Evolutionary conservation across 92 coral and sea anemone genomes (phyloP), one percentile per base, ranked within the genome.

Genomic region (Pocillopora meandrina): DNA sequence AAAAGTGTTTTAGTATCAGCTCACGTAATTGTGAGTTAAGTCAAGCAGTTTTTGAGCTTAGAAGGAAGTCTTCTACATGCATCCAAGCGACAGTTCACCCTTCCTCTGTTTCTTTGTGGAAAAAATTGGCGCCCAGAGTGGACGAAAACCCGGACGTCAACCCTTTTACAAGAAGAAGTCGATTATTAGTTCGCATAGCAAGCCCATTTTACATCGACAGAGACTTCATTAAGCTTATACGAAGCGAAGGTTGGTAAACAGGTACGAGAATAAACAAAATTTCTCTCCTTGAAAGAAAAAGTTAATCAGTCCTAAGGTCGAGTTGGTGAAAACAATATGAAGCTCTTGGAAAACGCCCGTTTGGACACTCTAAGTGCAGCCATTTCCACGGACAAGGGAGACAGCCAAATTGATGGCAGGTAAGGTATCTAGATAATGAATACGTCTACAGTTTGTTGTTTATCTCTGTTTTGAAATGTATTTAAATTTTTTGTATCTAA

Each of bases 321-420:
- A 52, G 62, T 34, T 20, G n/a, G 56, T 49, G 78, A 62, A 71
- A 56, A 77, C 77, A 90, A 72, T 5, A 96, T 96, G 99, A 96
- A 96, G 82, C 84, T 96, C 20, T 84, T 96, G 76, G 98, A 92
- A 82, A 96, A 96, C 80, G 95, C 98, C 63, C 92, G 91, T 58
- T 92, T 96, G 83, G 99, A 96, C 74, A 94, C 99, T 31, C 87
- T 96, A 17, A 94, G 98, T 79, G 87, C 94, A 23, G 95, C 95
- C 10, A 88, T 94, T 34, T 91, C 98, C 18, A 92, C 87, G 18
- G 90, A 92, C 80, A 89, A 94, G 66, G 93, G 98, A 5, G 98
- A 94, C 87, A 96, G 95, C 63, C 87, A 87, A 31, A 94, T 96
- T 90, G 99, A 96, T 72, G 99, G 99, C 91, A 92, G 96, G 99